These are phyloP conservation scores for Isotomurus palustris DNA, from an alignment of 2,888 invertebrate species.

Conservation along the genomic window DNA sequence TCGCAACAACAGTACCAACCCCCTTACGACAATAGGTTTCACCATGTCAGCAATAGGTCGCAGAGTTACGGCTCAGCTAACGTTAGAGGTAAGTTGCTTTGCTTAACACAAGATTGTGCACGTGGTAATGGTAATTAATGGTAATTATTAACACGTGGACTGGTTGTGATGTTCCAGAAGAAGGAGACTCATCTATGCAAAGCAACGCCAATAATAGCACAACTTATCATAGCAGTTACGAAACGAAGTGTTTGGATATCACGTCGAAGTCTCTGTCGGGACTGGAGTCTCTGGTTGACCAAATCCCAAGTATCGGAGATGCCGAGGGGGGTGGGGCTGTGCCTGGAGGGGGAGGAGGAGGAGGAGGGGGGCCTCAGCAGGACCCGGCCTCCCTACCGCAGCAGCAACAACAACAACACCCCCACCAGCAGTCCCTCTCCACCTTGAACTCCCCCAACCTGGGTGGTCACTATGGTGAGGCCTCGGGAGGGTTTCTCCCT, in stretches of 20 bases:
- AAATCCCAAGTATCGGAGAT: constrained; percentile 82
- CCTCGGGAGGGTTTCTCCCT: constrained; percentile 41
- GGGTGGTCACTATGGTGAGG: constrained; percentile 33
- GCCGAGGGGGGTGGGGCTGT: constrained; percentile 52
- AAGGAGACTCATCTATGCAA: constrained; percentile 5
- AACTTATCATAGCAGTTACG: constrained; percentile 52
- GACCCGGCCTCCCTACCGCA: constrained; percentile 35
- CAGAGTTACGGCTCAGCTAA: constrained; percentile 25
- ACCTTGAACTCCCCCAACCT: constrained; percentile 25
- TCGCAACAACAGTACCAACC: constrained; percentile 25
- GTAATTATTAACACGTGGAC: not conserved
- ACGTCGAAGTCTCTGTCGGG: constrained; percentile 59
- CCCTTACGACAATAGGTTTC: constrained; percentile 40
- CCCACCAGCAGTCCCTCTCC: constrained; percentile 25
- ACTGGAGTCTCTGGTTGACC: constrained; percentile 81
- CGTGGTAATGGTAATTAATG: not conserved
- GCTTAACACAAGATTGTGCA: not conserved
- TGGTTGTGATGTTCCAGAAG: not conserved
- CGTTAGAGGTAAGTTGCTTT: constrained; percentile 22
- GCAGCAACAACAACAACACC: constrained; percentile 14
- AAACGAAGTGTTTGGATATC: constrained; percentile 57
- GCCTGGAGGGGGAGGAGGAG: constrained; percentile 22
- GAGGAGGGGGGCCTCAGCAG: too few species aligned
- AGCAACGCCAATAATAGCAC: too few species aligned
- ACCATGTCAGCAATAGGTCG: constrained; percentile 21